Conservation (phyloP, 2,113 vertebrate genomes). For the Proterorhinus semilunaris region DNA sequence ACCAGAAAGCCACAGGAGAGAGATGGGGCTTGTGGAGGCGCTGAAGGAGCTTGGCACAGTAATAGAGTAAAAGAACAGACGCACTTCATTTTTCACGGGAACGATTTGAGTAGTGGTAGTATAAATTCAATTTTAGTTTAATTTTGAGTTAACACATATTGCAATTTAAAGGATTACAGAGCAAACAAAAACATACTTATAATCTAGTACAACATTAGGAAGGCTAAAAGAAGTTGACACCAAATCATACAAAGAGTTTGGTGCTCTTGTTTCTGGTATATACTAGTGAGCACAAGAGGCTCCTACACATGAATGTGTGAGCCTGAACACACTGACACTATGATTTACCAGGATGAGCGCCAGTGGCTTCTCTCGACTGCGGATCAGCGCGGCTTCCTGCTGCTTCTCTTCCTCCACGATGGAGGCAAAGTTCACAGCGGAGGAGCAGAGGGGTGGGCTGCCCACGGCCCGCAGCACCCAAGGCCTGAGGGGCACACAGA, state of each 20-base stretch:
- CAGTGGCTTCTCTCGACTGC: constrained; percentile 94
- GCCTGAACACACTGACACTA: constrained; percentile 17
- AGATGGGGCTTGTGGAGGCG: constrained; percentile 9
- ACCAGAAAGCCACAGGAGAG: constrained; percentile 29
- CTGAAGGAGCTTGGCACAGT: constrained; percentile 46
- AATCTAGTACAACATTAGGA: not conserved
- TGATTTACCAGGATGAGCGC: constrained; percentile 91
- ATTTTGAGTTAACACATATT: not conserved
- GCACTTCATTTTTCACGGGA: not conserved
- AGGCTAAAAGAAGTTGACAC: too few species aligned
- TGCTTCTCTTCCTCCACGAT: constrained; percentile 94
- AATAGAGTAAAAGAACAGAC: not conserved
- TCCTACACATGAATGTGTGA: not conserved
- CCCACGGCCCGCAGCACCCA: constrained; percentile 82
- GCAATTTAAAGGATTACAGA: not conserved
- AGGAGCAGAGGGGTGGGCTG: constrained; percentile 68
- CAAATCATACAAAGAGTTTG: too few species aligned
- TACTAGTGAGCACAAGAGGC: too few species aligned
- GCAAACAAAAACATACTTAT: not conserved
- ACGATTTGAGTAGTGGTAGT: not conserved
- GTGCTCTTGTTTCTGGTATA: too few species aligned
- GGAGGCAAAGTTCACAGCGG: constrained; percentile 86
- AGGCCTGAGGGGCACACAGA: constrained; percentile 75
- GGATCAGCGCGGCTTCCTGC: constrained; percentile 92
- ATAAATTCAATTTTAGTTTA: too few species aligned